Conservation (phyloP, 2,797 vertebrate genomes). For the Sebastes oblongus region DNA sequence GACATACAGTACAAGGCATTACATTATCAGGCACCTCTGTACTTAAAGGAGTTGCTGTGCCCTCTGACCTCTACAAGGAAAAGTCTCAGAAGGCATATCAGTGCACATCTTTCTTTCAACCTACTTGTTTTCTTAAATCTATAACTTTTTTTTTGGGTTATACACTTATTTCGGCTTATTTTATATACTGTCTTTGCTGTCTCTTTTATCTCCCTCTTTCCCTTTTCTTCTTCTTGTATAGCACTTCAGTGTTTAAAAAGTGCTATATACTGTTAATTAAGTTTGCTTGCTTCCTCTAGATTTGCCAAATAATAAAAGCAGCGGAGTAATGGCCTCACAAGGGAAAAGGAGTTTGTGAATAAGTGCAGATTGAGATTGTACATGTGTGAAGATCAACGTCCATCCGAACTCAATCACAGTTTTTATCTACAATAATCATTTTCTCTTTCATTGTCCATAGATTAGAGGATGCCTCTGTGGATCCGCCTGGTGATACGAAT, state of each 20-base stretch:
- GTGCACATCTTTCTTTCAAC: slow-evolving; percentile 26
- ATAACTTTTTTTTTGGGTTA: not conserved
- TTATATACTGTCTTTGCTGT: not conserved
- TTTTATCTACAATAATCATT: slow-evolving; percentile 5
- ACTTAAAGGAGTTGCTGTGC: not conserved
- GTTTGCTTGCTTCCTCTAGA: not conserved
- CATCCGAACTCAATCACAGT: slow-evolving; percentile 34
- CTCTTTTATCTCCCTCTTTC: not conserved
- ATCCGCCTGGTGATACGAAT: not conserved
- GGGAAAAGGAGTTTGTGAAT: not conserved
- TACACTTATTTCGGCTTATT: not conserved
- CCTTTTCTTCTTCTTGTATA: not conserved
- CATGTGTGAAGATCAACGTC: slow-evolving; percentile 6
- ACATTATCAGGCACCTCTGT: not conserved
- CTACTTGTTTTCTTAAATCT: not conserved
- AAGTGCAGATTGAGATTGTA: slow-evolving; percentile 44
- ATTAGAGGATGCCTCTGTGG: not conserved
- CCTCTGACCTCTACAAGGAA: not conserved
- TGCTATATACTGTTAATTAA: not conserved
- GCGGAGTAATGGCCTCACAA: not conserved
- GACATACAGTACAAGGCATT: not conserved
- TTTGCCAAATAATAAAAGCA: not conserved
- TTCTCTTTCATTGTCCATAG: slow-evolving; percentile 8
- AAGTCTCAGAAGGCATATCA: slow-evolving; percentile 18
- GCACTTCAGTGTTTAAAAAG: not conserved